Base-by-base conservation (phyloP, 2,797 vertebrate species). In the Erithacus rubecula region DNA sequence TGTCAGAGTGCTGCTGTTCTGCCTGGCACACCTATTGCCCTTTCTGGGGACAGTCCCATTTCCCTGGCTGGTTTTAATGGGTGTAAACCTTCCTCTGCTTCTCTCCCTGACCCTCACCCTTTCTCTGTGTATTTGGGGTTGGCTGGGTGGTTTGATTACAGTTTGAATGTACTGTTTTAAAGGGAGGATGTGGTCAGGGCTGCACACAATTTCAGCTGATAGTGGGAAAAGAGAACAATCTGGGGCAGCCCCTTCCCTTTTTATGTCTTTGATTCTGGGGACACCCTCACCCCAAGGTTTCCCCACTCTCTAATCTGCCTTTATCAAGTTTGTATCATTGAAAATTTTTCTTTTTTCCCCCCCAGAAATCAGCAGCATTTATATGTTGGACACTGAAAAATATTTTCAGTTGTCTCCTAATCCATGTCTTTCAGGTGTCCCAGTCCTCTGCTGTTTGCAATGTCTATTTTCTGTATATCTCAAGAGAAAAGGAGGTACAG, bases 21-120 rank as follows among this genome's bases (percentile, higher is more conserved):
- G 37, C 41, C 72, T 79, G 63, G 36, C 8, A 21, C 10, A 7
- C 5, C 3, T 44, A 10, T 9, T 91, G 89, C 72, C 67, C 64
- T 81, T 76, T 43, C 37, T 64, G 71, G 64, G 75, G 47, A 37
- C 27, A 71, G 59, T 67, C 83, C 56, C 0, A 0, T 67, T 93
- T 92, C 62, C 78, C 90, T 88, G 83, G 49, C 65, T 75, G 56
- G 11, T 85, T 94, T 87, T 83, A 90, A 83, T 71, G 74, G 65
- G 14, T 49, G 15, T 12, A 64, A 95, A 74, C 37, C 20, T 83
- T 79, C 29, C 37, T 26, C 8, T 1, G 1, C 47, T 76, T n/a
- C 26, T 58, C 26, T 83, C 20, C 62, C 49, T 59, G 76, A 46
- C 64, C 43, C 83, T 67, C 2, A 15, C 26, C 15, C 30, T 76